Conservation (phyloP, 2,888 invertebrate genomes). For the Belgica antarctica region DNA sequence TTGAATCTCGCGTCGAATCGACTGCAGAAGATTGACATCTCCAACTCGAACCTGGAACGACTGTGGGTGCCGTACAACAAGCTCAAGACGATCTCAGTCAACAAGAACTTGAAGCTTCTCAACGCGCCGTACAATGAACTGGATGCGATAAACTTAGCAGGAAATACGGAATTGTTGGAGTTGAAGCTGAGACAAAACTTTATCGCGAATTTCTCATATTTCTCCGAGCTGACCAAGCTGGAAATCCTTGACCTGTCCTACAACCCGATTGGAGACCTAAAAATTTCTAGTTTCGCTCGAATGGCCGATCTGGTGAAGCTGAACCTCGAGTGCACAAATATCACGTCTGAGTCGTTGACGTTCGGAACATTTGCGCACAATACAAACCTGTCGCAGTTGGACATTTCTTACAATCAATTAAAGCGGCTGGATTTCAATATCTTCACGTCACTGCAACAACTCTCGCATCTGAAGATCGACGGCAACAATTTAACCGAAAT, state of each 20-base stretch:
- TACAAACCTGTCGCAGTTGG: constrained; percentile 38
- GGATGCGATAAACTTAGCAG: constrained; percentile 11
- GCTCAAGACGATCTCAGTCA: constrained; percentile 7
- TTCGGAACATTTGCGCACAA: constrained; percentile 44
- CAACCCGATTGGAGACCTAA: constrained; percentile 17
- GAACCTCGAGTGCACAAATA: constrained; percentile 39
- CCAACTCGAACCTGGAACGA: constrained; percentile 18
- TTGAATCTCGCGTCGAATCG: constrained; percentile 34
- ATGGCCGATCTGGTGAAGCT: constrained; percentile 22
- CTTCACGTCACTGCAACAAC: constrained; percentile 37
- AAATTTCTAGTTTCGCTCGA: constrained; percentile 34
- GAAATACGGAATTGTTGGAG: constrained; percentile 24
- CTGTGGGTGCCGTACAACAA: constrained; percentile 27
- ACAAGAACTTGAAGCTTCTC: constrained; percentile 29
- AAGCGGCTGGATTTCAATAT: constrained; percentile 39
- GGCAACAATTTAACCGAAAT: constrained; percentile 44
- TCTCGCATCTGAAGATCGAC: constrained; percentile 40
- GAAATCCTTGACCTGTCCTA: constrained; percentile 33
- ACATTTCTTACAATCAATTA: constrained; percentile 43
- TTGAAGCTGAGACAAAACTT: constrained; percentile 31
- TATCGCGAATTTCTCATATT: constrained; percentile 10
- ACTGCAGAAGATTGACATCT: neutral
- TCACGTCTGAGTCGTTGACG: constrained; percentile 24
- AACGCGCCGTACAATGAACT: constrained; percentile 34
- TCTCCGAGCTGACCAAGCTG: constrained; percentile 15